Evolutionary conservation across 2,113 vertebrate genomes (phyloP).

Genomic region (Ictidomys tridecemlineatus): DNA sequence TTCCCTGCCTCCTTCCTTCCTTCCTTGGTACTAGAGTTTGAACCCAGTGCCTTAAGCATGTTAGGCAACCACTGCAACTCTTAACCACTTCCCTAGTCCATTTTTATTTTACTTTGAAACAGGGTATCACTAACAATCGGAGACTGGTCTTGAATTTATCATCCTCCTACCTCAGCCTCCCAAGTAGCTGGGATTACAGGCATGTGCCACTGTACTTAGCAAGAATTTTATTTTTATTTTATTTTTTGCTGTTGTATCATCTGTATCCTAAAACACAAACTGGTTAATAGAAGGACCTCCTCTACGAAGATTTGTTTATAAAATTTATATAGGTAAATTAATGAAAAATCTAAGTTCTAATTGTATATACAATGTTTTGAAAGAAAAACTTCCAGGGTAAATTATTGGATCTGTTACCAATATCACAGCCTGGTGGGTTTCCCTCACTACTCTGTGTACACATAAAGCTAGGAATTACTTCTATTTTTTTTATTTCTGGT

Average conservation of each 20-base stretch:
- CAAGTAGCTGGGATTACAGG: not conserved
- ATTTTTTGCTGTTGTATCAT: not conserved
- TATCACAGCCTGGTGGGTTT: not conserved
- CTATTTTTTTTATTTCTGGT: not conserved
- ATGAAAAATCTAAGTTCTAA: not conserved
- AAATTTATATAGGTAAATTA: not conserved
- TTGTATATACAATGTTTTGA: not conserved
- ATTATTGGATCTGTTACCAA: not conserved
- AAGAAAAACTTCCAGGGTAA: not conserved
- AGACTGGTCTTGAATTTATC: not conserved
- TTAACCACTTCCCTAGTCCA: not conserved
- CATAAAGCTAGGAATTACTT: not conserved
- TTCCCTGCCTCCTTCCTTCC: too few species aligned
- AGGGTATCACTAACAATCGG: not conserved
- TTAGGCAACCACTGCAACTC: not conserved
- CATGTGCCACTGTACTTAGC: too few species aligned
- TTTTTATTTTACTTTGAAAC: not conserved
- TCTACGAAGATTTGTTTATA: not conserved
- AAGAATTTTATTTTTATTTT: not conserved
- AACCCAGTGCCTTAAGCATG: not conserved
- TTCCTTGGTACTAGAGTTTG: not conserved
- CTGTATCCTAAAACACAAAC: not conserved
- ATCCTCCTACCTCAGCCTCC: not conserved
- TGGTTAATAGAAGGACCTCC: not conserved
- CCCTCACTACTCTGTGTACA: not conserved